Base-by-base conservation (phyloP, 2,888 invertebrate species). In the Branchellion lobata region DNA sequence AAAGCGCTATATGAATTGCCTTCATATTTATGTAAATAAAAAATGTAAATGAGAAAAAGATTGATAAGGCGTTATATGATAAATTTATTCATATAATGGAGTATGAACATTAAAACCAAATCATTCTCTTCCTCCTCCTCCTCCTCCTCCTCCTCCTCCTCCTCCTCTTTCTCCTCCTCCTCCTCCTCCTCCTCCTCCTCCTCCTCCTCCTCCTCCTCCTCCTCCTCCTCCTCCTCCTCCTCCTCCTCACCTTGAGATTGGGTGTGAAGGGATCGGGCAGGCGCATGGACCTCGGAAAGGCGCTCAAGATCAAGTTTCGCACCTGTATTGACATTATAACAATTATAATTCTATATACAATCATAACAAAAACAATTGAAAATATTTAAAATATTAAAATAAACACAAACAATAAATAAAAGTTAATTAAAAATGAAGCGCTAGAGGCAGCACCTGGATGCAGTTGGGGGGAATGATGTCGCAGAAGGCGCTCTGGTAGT, bases 391-490 rank as follows among this genome's bases (percentile, higher is more conserved):
- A n/a, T n/a, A n/a, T n/a, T n/a, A n/a, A n/a, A n/a, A n/a, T n/a
- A n/a, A n/a, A n/a, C n/a, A n/a, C n/a, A n/a, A n/a, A n/a, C n/a
- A n/a, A n/a, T n/a, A n/a, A n/a, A n/a, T n/a, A n/a, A n/a, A n/a
- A n/a, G n/a, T n/a, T n/a, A n/a, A n/a, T n/a, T n/a, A 21, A 51
- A 21, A 51, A 51, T 18, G 53, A 51, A 21, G 21, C 21, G 14
- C 21, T 51, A 18, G 53, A 51, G 14, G n/a, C 29, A n/a, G 95
- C 53, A 53, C 57, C 87, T 91, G 98, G 84, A 99, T 96, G 88
- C 99, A 99, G 88, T 99, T 99, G 1, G 98, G 95, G 72, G 99
- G 98, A 84, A 99, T 98, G 81, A 95, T 96, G 88, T 99, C 99
- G 88, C 99, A 98, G 89, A 99, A 96, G 69, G 95, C 94, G 87